Evolutionary conservation across 2,888 invertebrate genomes (phyloP), one percentile per base, ranked within the genome.

Genomic region (Euplexia lucipara): DNA sequence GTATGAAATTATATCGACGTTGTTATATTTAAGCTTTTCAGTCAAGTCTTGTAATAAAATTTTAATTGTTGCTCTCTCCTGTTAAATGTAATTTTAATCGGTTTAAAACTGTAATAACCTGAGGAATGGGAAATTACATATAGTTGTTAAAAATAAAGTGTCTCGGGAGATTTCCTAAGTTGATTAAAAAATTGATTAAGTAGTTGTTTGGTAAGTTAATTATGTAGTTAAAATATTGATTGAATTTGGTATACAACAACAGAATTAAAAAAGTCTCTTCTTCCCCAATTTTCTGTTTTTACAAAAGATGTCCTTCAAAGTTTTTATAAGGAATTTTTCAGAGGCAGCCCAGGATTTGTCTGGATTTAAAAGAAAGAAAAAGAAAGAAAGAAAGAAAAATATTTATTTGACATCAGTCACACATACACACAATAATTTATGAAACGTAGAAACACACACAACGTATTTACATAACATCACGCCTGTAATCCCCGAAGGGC

Each of bases 51-150:
- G 26, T 26, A 26, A 52, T 76, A 52, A 70, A 71, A 45, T 60
- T 57, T 57, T 74, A 56, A 74, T 61, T 66, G 54, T 61, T 51
- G 12, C 64, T 77, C 77, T 77, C 65, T 53, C 78, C 60, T 65
- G 47, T 57, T 62, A 49, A 35, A 34, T 53, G 30, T 35, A 44
- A 37, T 70, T 56, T 76, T 41, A 57, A 71, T 74, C 44, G 39
- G 14, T 60, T 60, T 45, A 42, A 53, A 48, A 61, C 39, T 12
- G 51, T 47, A 41, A 16, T 56, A 2, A 75, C 30, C 20, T 42
- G 26, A 51, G 16, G 4, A 52, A 70, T 52, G 32, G 20, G 5
- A 51, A 26, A 44, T 35, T 35, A 20, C 22, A 35, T 44, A 22
- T 14, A 60, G 22, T 47, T 52, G 56, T 45, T 45, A 35, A 47